Evolutionary conservation across 2,888 invertebrate genomes (phyloP), one percentile per base, ranked within the genome.

Genomic region (Cerastoderma edule): DNA sequence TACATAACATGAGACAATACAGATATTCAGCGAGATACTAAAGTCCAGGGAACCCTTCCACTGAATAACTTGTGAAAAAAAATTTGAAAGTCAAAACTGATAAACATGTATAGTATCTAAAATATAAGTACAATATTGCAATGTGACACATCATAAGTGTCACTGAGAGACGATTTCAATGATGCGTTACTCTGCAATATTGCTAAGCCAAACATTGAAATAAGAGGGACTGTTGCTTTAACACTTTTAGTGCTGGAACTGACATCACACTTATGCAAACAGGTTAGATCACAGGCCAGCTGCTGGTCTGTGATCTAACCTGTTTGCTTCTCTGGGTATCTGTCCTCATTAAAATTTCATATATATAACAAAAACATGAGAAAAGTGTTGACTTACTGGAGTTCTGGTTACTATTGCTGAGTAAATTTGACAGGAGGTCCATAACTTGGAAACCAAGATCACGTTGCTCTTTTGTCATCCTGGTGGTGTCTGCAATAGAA

Each of bases 331-430:
- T 8, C 16, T 39, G 8, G 8, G 8, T 39, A 39, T 16, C 16
- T 39, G 8, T 39, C 39, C 16, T 39, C 39, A 39, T 39, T 39
- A 16, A 10, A 39, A 16, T 10, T 8, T 16, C 8, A 39, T 8
- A 39, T 39, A 16, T 39, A 39, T 39, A 10, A 10, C 10, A 10
- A 10, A 53, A 53, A 2, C 13, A 50, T 10, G 10, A 4, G 24
- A 53, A 46, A 46, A 46, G n/a, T 2, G 16, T 6, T 22, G 1
- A 78, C 83, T 83, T 84, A 93, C 93, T 96, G 56, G 98, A 98
- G 93, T 99, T 99, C 85, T 95, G 95, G 71, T 95, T 95, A 92
- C 97, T 98, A 8, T 96, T 96, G 85, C 95, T 96, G 83, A 99
- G 94, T 56, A 98, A 93, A 35, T 96, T 95, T 0, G 97, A 96